Evolutionary conservation across 2,888 invertebrate genomes (phyloP), one percentile per base, ranked within the genome.

Genomic region (Lochmaea crataegi): DNA sequence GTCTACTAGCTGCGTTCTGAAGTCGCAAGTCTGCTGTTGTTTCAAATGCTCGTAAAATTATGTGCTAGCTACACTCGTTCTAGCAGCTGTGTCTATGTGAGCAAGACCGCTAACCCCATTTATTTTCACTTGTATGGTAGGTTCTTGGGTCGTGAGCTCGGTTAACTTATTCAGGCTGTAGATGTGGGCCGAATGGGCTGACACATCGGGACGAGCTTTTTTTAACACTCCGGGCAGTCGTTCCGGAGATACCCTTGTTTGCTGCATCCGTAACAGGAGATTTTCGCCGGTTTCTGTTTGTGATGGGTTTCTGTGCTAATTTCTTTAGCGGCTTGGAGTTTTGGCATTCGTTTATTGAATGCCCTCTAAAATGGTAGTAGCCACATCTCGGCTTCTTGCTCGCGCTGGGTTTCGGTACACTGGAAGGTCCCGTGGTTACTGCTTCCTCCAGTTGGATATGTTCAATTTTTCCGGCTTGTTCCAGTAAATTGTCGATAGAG

Each of bases 31-130:
- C 10, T 4, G 9, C 41, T 14, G 18, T 12, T 56, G 18, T 38
- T 38, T 42, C 14, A 72, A 38, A 12, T 32, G 48, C 12, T 56
- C 41, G 18, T 67, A 72, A 26, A 71, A 26, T 12, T 45, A 22
- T 7, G 9, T 2, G 10, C 73, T 57, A 7, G 66, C 65, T 16
- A 71, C 61, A 22, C 60, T 56, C 14, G 73, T 73, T 65, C 63
- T 73, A 5, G 73, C 73, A 14, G 65, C 64, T 22, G 69, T 73
- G 48, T 73, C 73, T 10, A 71, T 57, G 32, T 73, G 51, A 7
- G 69, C 73, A 26, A 22, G 18, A 4, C 67, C 67, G 58, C 6
- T 12, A 6, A 68, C 38, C n/a, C 72, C 67, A 48, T 48, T 41
- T 12, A 60, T 48, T 11, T 11, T 58, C 4, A 60, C 48, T 18